A percentile compares a stretch with the other conserved stretches of the same genome.
These are phyloP conservation scores for Polypterus senegalus DNA, from an alignment of 2,113 vertebrate species.

Conservation along the genomic window DNA sequence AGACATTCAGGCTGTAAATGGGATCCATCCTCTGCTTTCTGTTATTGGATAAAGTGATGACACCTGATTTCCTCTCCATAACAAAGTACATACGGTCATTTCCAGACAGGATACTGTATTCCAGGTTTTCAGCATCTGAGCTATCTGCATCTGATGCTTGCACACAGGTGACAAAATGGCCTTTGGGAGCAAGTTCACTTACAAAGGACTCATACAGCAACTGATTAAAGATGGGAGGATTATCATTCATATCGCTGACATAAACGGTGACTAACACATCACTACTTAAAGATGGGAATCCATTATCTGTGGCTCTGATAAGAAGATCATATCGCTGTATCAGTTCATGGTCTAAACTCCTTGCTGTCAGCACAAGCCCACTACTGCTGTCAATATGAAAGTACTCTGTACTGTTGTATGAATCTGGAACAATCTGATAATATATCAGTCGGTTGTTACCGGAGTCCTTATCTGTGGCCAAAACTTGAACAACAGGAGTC, in stretches of 20 bases:
- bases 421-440: conserved; percentile 85
- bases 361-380: conserved; percentile 84
- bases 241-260: conserved; percentile 86
- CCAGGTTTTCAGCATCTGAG: conserved; percentile 71
- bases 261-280: conserved; percentile 73
- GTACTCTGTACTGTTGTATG: conserved; percentile 81
- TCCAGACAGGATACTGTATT: conserved; percentile 85
- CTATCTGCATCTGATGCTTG: conserved; percentile 88
- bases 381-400: conserved; percentile 93
- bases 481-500: conserved; percentile 81
- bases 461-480: conserved; percentile 77
- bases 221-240: conserved; percentile 86
- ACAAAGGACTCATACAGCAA: conserved; percentile 89
- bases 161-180: conserved; percentile 88
- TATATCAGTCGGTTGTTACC: conserved; percentile 72
- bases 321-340: conserved; percentile 69
- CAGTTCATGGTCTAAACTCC: conserved; percentile 79
- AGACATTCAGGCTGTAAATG: conserved; percentile 81
- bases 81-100: conserved; percentile 80
- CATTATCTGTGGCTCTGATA: conserved; percentile 80
- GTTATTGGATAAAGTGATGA: conserved; percentile 76
- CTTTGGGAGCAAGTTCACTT: conserved; percentile 79
- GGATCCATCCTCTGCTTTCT: conserved; percentile 79
- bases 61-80: conserved; percentile 70
- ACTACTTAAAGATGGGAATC: conserved; percentile 77